Conservation (phyloP, 35 echinoderm and acorn worm species). For the Diadema setosum region DNA sequence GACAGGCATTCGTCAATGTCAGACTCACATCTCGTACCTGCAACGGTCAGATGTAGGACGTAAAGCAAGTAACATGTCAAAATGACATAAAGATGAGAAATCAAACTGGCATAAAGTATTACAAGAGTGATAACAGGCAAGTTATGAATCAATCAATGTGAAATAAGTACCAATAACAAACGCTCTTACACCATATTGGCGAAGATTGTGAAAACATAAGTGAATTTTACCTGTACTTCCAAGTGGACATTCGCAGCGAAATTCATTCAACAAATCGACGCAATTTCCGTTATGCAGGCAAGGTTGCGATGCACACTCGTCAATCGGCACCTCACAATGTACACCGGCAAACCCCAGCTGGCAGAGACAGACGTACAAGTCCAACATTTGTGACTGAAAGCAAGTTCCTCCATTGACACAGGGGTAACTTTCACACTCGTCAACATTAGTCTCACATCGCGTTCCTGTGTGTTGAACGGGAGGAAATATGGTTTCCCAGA, state of each 20-base stretch:
- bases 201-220: neutral
- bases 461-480: too few relatives aligned
- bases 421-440: neutral
- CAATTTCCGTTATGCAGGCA: neutral
- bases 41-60: too few relatives aligned
- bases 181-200: too few relatives aligned
- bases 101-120: too few relatives aligned
- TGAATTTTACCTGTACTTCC: neutral
- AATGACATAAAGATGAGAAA: too few relatives aligned
- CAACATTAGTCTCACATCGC: neutral
- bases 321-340: neutral
- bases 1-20: constrained; percentile 31
- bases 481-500: too few relatives aligned
- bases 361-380: neutral
- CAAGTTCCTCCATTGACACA: constrained; percentile 8
- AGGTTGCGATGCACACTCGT: constrained; percentile 11
- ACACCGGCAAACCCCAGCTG: neutral
- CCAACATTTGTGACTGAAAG: neutral
- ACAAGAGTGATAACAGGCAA: too few relatives aligned
- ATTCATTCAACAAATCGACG: neutral
- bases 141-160: too few relatives aligned
- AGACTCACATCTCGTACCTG: neutral
- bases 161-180: too few relatives aligned
- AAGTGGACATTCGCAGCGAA: neutral
- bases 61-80: too few relatives aligned